Base-by-base conservation (phyloP, 2,888 invertebrate genomes). In the Abrostola triplasia region DNA sequence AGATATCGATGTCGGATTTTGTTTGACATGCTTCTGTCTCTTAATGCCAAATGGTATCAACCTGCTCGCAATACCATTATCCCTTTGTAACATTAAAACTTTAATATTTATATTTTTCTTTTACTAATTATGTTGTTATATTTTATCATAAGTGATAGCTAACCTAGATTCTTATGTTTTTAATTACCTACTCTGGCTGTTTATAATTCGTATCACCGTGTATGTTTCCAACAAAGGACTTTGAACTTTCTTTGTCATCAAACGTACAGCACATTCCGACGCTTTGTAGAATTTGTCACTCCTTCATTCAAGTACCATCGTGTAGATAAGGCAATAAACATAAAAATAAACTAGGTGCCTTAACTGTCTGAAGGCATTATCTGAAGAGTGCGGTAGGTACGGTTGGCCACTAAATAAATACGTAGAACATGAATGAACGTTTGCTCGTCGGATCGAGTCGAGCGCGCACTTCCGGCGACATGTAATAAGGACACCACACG, bases 341-440 rank as follows among this genome's bases (percentile, higher is more conserved):
- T 74, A 75, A 79, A 79, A 79, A 71, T 79, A 73, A 76, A 77
- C 76, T 74, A 74, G 74, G 71, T 76, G 69, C 70, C 73, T 71
- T 70, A 70, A 77, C 65, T 75, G 70, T 68, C 68, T 76, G 66
- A 75, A 76, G 79, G 80, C 61, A 84, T 83, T 85, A 84, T 86
- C 82, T 77, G 70, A 79, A 74, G 73, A 80, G 83, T 79, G 84
- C 85, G 83, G 87, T 88, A 88, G 86, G 85, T 88, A 88, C 80
- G 75, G 78, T 77, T 79, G 82, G 69, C 82, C 82, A 86, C 86
- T 90, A 90, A 90, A 90, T 90, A 92, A 92, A 92, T 91, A 92
- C 88, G 82, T 85, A 85, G 84, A 85, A 87, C 89, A 92, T 92
- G 93, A 93, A 93, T 92, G 92, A 91, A 88, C 89, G 91, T 88